Evolutionary conservation across 2,113 vertebrate genomes (phyloP).

Genomic region (Terrapene triunguis): DNA sequence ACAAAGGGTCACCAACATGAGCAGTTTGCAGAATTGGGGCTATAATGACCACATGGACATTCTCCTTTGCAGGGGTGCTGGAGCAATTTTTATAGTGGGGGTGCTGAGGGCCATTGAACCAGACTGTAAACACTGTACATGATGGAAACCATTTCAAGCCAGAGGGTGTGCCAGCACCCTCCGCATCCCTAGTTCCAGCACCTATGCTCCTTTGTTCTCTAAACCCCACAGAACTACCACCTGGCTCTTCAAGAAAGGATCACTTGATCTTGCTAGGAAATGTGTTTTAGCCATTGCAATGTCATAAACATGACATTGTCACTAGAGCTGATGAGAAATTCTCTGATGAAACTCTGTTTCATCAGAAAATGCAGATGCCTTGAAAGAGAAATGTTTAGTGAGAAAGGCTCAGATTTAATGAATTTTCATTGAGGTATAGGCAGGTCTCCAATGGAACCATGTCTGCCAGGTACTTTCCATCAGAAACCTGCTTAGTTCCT

Average conservation of each 20-base stretch:
- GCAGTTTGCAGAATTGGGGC: not conserved
- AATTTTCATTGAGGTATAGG: not conserved
- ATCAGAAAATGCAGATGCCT: not conserved
- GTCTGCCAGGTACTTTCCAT: not conserved
- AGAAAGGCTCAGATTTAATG: not conserved
- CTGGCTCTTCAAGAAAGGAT: not conserved
- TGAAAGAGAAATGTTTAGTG: not conserved
- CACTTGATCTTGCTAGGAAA: not conserved
- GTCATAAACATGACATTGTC: not conserved
- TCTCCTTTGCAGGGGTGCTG: not conserved
- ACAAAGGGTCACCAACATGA: not conserved
- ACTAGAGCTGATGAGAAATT: not conserved
- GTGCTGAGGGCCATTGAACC: no score
- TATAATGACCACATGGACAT: not conserved
- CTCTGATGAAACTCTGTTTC: not conserved
- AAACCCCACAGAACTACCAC: not conserved
- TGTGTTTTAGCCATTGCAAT: rapidly evolving
- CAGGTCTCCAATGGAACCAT: not conserved
- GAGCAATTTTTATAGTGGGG: no score
- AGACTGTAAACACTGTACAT: no score
- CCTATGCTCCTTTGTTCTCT: not conserved
- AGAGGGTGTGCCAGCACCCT: no score
- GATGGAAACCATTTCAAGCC: no score
- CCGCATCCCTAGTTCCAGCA: no score
- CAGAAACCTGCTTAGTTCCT: not conserved